Evolutionary conservation across 1,140 invertebrate species (phyloP).

Genomic region (Drosophila lacertosa): DNA sequence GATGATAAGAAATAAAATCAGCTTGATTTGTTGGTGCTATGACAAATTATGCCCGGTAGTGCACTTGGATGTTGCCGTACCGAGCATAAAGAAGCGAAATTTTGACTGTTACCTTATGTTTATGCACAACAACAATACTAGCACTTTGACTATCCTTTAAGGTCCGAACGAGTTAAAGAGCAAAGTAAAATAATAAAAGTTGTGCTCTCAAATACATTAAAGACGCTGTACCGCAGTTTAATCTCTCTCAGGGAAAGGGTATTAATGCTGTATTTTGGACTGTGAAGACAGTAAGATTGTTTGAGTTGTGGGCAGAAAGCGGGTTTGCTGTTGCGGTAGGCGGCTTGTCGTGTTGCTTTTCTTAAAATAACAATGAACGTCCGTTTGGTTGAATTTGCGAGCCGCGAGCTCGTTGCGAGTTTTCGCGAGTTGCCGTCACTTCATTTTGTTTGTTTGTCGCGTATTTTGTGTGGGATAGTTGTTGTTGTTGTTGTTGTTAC

Average conservation of each 20-base stretch:
- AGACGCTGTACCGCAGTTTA: no score
- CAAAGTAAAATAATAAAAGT: no score
- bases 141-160: no score
- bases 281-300: slow-evolving; percentile 6
- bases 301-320: neutral
- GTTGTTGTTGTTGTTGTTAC: slow-evolving; percentile 48
- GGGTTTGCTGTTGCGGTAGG: neutral
- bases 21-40: neutral
- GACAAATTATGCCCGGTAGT: no score
- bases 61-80: neutral
- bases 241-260: neutral
- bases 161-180: no score
- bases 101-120: no score
- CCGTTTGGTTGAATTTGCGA: slow-evolving; percentile 56
- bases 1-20: neutral
- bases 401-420: slow-evolving; percentile 56
- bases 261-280: neutral
- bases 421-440: slow-evolving; percentile 69
- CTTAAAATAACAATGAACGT: slow-evolving; percentile 82
- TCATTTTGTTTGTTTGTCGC: slow-evolving; percentile 78
- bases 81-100: neutral
- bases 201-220: no score
- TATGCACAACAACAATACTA: no score
- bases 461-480: slow-evolving; percentile 48
- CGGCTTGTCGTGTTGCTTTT: slow-evolving; percentile 69